phyloP scores from a whole-genome alignment of 2,113 vertebrate genomes.

The Elephas maximus region DNA sequence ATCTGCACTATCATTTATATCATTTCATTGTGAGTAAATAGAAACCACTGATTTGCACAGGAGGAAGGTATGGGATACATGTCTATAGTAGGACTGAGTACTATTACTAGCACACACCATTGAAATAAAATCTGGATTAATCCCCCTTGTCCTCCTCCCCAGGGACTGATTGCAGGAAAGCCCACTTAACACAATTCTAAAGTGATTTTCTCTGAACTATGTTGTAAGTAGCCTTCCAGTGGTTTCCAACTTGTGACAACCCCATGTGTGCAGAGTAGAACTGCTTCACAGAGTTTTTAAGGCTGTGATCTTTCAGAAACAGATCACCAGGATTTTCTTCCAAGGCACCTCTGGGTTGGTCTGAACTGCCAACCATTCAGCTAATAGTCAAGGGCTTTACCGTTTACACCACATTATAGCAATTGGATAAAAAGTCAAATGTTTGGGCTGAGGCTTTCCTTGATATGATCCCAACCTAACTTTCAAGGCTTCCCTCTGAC shows the following conservation, averaged over 20 bases:
- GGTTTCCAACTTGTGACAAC: not conserved
- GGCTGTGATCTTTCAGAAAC: not conserved
- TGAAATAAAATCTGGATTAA: not conserved
- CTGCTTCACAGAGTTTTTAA: not conserved
- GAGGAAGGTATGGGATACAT: not conserved
- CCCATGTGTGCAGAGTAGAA: not conserved
- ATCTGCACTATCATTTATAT: constrained; percentile 15
- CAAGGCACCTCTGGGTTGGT: not conserved
- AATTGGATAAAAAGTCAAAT: not conserved
- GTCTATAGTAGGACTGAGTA: not conserved
- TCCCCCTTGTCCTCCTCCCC: not conserved
- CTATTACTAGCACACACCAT: not conserved
- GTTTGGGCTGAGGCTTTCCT: not conserved
- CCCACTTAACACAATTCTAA: not conserved
- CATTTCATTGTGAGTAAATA: constrained; percentile 43
- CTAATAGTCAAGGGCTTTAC: not conserved
- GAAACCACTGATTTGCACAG: not conserved
- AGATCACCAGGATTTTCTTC: not conserved
- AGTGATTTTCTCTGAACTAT: constrained; percentile 42
- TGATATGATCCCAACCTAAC: not conserved
- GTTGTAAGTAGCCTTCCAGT: not conserved
- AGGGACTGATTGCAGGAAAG: not conserved
- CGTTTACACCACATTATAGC: not conserved
- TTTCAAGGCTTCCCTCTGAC: not conserved
- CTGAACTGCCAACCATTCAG: not conserved